Conservation (phyloP, 1,140 invertebrate genomes). For the Harpegnathos saltator region DNA sequence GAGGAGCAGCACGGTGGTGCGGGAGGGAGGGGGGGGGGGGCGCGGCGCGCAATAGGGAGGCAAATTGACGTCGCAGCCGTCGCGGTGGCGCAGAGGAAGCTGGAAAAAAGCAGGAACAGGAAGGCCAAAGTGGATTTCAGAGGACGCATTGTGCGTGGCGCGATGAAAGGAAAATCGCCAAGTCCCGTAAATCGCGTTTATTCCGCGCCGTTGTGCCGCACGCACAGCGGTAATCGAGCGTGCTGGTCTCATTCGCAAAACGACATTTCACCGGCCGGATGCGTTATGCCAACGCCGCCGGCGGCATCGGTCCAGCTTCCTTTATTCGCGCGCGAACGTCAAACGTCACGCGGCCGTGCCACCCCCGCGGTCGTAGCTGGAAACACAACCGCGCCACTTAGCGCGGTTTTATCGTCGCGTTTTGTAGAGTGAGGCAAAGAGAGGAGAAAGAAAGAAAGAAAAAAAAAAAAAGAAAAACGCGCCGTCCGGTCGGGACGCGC, state of each 20-base stretch:
- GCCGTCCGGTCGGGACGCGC: neutral
- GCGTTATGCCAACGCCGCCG: constrained; percentile 14
- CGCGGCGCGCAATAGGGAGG: neutral
- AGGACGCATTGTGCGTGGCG: constrained; percentile 65
- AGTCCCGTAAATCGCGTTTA: constrained; percentile 59
- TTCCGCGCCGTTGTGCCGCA: constrained; percentile 37
- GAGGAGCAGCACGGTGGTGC: neutral
- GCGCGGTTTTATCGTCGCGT: neutral
- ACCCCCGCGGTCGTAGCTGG: neutral
- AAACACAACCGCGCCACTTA: constrained; percentile 21
- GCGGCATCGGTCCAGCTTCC: neutral
- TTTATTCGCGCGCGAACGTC: constrained; percentile 42
- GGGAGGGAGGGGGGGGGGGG: no score
- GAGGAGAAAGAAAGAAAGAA: neutral
- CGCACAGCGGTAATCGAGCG: constrained; percentile 57
- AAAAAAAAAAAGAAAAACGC: neutral
- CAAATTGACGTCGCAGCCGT: neutral
- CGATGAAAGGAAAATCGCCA: constrained; percentile 70
- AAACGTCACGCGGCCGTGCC: constrained; percentile 11
- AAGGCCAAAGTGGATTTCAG: constrained; percentile 68
- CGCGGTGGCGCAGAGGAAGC: constrained; percentile 33
- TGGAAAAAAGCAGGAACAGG: constrained; percentile 25
- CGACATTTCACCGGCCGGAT: constrained; percentile 34
- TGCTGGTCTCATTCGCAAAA: constrained; percentile 51
- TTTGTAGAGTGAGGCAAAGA: no score